Evolutionary conservation across 1,140 invertebrate species (phyloP).

Genomic region (Platyura marginata): DNA sequence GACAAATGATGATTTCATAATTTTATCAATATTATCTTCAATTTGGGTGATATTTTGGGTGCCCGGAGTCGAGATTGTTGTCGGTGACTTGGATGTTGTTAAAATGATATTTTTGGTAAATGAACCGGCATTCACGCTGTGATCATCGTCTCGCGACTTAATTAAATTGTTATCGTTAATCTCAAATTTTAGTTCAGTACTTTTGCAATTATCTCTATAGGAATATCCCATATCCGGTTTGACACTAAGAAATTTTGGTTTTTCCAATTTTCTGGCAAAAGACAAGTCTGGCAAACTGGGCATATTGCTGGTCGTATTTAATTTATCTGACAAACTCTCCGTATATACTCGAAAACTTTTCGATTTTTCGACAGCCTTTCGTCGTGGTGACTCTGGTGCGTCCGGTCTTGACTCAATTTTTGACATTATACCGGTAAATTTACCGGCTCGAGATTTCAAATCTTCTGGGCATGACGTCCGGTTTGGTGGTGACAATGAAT

Average conservation of each 20-base stretch:
- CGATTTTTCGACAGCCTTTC: constrained; percentile 38
- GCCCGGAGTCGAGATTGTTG: constrained; percentile 9
- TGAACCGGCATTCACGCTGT: not conserved
- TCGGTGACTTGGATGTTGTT: constrained; percentile 6
- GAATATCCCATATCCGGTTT: not conserved
- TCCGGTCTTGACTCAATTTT: not conserved
- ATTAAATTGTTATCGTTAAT: constrained; percentile 20
- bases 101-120: constrained; percentile 4
- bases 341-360: constrained; percentile 41
- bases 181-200: constrained; percentile 8
- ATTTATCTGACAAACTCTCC: constrained; percentile 13
- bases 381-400: constrained; percentile 10
- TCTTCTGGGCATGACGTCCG: constrained; percentile 9
- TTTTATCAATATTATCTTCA: constrained; percentile 20
- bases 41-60: constrained; percentile 15
- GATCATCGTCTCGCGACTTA: constrained; percentile 6
- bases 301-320: constrained; percentile 14
- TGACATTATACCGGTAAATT: not conserved
- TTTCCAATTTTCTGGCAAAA: constrained; percentile 10
- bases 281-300: constrained; percentile 19
- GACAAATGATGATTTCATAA: constrained; percentile 20
- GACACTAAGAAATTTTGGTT: constrained; percentile 3
- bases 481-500: constrained; percentile 16
- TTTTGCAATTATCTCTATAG: not conserved
- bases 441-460: not conserved